These are phyloP conservation scores for Cryptocephalus primarius DNA, from an alignment of 2,888 invertebrate species.

Conservation along the genomic window DNA sequence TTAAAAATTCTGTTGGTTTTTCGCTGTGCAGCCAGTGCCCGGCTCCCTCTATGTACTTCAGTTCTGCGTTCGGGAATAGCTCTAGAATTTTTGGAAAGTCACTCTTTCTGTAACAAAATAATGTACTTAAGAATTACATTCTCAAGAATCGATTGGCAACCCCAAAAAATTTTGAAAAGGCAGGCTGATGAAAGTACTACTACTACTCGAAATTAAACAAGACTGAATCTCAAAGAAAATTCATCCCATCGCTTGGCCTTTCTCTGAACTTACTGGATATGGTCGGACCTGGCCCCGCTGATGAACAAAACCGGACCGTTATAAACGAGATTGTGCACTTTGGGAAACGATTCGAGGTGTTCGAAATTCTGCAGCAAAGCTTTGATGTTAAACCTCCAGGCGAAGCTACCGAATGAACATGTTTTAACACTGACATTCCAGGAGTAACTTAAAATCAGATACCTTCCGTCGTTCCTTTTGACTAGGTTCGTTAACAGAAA, in stretches of 20 bases:
- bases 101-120: constrained; percentile 30
- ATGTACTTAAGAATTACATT: background rate
- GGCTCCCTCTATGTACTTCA: constrained; percentile 64
- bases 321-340: constrained; percentile 26
- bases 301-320: constrained; percentile 70
- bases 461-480: constrained; percentile 30
- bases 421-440: background rate
- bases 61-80: constrained; percentile 60
- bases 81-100: constrained; percentile 54
- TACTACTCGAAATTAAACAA: no score
- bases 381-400: constrained; percentile 74
- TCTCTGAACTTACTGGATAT: constrained; percentile 50
- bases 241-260: background rate
- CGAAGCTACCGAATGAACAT: constrained; percentile 36
- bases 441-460: background rate
- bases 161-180: no score
- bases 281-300: constrained; percentile 71
- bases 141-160: background rate
- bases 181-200: no score
- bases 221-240: no score
- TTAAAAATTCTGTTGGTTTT: constrained; percentile 69
- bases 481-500: constrained; percentile 84
- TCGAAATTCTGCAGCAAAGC: constrained; percentile 57
- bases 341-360: constrained; percentile 54
- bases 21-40: constrained; percentile 94